Conservation (phyloP, 2,113 vertebrate species). For the Alouatta palliata region DNA sequence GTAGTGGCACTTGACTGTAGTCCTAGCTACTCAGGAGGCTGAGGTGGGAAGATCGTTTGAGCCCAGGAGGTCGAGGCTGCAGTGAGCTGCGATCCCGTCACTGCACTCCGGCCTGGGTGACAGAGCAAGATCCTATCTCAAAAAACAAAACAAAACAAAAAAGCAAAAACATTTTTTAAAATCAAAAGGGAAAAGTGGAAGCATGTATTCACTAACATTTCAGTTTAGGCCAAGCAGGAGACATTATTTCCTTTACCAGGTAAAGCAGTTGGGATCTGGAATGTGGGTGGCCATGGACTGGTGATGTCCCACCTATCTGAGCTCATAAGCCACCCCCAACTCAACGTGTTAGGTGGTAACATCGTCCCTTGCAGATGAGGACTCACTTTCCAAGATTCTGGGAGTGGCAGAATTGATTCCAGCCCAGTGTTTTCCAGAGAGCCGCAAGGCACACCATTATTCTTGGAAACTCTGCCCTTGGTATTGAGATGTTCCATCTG, state of each 20-base stretch:
- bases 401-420: not conserved
- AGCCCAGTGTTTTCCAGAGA: conserved; percentile 34
- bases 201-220: not conserved
- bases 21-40: too few species aligned
- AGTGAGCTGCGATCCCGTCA: too few species aligned
- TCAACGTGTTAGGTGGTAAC: not conserved
- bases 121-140: too few species aligned
- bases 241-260: not conserved
- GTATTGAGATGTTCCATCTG: conserved; percentile 5
- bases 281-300: too few species aligned
- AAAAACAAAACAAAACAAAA: too few species aligned
- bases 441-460: not conserved
- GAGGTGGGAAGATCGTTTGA: too few species aligned
- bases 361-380: not conserved
- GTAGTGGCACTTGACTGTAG: too few species aligned
- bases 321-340: not conserved
- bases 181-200: not conserved
- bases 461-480: conserved; percentile 31
- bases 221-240: not conserved
- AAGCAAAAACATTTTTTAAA: not conserved
- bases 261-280: not conserved
- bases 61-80: too few species aligned
- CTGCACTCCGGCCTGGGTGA: too few species aligned
- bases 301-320: not conserved
- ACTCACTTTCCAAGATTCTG: not conserved